Conservation (phyloP, 2,797 vertebrate genomes). For the Schizopygopsis pylzovi region DNA sequence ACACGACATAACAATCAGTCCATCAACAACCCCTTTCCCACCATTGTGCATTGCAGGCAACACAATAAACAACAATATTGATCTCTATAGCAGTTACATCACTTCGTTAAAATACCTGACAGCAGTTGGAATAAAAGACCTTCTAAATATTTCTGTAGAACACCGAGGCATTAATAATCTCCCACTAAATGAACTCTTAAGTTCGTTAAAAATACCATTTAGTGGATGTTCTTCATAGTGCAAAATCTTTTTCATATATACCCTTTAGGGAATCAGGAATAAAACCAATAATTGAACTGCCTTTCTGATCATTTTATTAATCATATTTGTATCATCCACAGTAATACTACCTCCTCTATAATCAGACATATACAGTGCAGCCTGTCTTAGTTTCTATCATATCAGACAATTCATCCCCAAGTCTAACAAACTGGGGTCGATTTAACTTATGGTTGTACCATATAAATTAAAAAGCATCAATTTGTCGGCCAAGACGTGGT, state of each 20-base stretch:
- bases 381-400: neutral
- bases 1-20: no score
- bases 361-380: neutral
- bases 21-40: no score
- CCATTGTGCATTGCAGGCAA: no score
- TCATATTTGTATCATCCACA: neutral
- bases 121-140: neutral
- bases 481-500: neutral
- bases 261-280: no score
- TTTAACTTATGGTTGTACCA: neutral
- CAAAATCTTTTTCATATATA: no score
- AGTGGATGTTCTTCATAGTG: neutral
- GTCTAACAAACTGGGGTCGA: neutral
- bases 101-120: no score
- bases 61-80: no score
- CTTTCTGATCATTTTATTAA: neutral
- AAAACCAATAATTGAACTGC: no score
- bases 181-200: neutral
- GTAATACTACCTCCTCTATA: neutral
- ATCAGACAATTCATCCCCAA: neutral
- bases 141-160: neutral
- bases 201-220: neutral
- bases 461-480: neutral
- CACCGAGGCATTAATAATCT: neutral
- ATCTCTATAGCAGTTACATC: no score